Base-by-base conservation (phyloP, 2,113 vertebrate species). In the Gambusia affinis region DNA sequence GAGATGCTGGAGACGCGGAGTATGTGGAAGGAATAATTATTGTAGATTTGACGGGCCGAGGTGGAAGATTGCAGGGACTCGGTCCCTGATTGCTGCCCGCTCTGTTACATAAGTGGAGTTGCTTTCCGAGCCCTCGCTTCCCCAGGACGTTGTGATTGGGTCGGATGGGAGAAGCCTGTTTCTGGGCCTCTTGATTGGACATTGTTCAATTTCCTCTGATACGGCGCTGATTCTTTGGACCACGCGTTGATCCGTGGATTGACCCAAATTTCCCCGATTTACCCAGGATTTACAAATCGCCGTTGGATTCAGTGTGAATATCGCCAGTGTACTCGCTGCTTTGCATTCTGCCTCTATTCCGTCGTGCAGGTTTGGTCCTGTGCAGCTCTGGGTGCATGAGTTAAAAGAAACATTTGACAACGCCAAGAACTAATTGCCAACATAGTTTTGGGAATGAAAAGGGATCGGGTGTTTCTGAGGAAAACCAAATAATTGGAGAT, bases 41-140 rank as follows among this genome's bases (percentile, higher is more conserved):
- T 70, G 61, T 29, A 47, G 44, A 44, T 30, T 39, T 60, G 61
- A n/a, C n/a, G 47, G 73, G 66, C 60, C 42, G 66, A 61, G 79
- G 64, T 62, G 71, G 72, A 79, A 83, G 84, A 83, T 73, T 80
- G 79, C 70, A 70, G 24, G 70, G 31, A 42, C 78, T 78, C 28
- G 0, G n/a, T 31, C 71, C 74, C 76, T 90, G 90, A 92, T 90
- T 90, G 87, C 84, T 15, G 72, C 69, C 47, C 30, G 5, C 70
- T 72, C 3, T n/a, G 71, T 80, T 70, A 65, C 51, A 65, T 57
- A 64, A 86, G 79, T 57, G 54, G 68, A 72, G 28, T 73, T 64
- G 3, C 19, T 33, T 75, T 67, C 57, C 69, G 78, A 60, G 44
- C 63, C 60, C 79, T 81, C 78, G 47, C 65, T 0, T 71, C 64